Percentiles rank a stretch among this genome's conserved stretches.
Evolutionary conservation across 2,888 invertebrate species (phyloP).

Genomic region (Cybosia mesomella): DNA sequence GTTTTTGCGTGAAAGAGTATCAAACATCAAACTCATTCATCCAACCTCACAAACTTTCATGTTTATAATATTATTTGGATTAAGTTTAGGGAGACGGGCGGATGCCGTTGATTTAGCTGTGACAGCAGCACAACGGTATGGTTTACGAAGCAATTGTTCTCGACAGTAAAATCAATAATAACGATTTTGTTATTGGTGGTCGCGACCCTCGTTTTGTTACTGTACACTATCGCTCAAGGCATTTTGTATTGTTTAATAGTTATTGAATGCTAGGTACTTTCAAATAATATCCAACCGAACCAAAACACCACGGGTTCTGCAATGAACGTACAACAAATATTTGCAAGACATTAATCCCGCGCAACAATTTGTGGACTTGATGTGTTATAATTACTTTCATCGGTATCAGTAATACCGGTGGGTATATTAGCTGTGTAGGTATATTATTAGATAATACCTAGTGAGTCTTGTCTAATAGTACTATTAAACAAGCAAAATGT

Average conservation of each 20-base stretch:
- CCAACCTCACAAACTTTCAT: background rate
- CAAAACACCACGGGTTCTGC: slow-evolving; percentile 17
- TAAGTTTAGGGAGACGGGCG: slow-evolving; percentile 66
- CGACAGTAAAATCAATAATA: slow-evolving; percentile 83
- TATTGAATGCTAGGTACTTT: slow-evolving; percentile 36
- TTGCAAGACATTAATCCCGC: slow-evolving; percentile 8
- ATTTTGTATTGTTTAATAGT: slow-evolving; percentile 52
- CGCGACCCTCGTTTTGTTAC: slow-evolving; percentile 59
- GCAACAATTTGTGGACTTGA: background rate
- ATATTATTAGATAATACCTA: too few species aligned
- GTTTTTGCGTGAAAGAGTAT: background rate
- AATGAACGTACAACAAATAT: slow-evolving; percentile 1
- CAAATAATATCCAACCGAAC: slow-evolving; percentile 33
- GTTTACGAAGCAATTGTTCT: slow-evolving; percentile 78
- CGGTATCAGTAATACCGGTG: background rate
- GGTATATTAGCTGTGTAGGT: too few species aligned
- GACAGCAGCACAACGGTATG: slow-evolving; percentile 64
- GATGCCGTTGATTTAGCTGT: slow-evolving; percentile 81
- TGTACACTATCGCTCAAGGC: slow-evolving; percentile 37
- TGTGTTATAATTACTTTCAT: background rate
- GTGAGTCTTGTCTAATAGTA: too few species aligned
- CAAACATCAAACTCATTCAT: background rate
- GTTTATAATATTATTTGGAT: background rate
- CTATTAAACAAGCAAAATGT: too few species aligned
- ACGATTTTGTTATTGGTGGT: slow-evolving; percentile 75